Percentiles rank a stretch among this genome's conserved stretches.
Conservation (phyloP, 2,888 invertebrate species). For the Pandemis cinnamomeana region DNA sequence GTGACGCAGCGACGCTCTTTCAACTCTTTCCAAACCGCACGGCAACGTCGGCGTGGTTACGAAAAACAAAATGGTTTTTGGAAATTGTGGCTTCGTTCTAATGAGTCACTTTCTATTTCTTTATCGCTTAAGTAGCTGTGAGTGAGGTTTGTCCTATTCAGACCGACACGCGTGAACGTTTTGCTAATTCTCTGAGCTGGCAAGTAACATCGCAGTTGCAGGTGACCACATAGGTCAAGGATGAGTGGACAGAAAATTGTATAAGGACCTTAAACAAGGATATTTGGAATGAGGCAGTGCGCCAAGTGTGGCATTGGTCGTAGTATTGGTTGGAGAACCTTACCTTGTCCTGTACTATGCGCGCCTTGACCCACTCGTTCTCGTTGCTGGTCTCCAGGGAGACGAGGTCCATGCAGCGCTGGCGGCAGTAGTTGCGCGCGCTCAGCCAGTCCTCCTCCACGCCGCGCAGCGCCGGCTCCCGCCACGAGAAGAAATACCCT, state of each 20-base stretch:
- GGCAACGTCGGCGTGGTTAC: slow-evolving; percentile 31
- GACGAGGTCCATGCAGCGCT: slow-evolving; percentile 95
- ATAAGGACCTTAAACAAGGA: background rate
- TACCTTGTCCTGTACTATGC: slow-evolving; percentile 91
- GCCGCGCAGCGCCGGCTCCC: slow-evolving; percentile 89
- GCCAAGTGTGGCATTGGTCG: background rate
- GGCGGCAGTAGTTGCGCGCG: slow-evolving; percentile 93
- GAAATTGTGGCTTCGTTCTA: slow-evolving; percentile 42
- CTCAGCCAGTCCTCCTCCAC: slow-evolving; percentile 94
- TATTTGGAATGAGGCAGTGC: background rate
- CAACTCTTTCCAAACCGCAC: slow-evolving; percentile 31
- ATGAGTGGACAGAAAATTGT: slow-evolving; percentile 37
- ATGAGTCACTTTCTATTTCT: slow-evolving; percentile 51
- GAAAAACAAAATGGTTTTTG: slow-evolving; percentile 43
- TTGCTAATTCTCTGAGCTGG: slow-evolving; percentile 51
- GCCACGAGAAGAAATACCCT: slow-evolving; percentile 95
- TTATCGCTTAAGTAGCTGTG: slow-evolving; percentile 46
- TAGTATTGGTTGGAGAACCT: slow-evolving; percentile 49
- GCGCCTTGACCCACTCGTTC: slow-evolving; percentile 94
- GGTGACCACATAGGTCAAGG: slow-evolving; percentile 56
- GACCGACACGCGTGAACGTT: slow-evolving; percentile 53
- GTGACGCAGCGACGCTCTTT: slow-evolving; percentile 6
- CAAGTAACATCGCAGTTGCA: slow-evolving; percentile 30
- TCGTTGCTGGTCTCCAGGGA: slow-evolving; percentile 93
- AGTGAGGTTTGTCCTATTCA: slow-evolving; percentile 52